Evolutionary conservation across 2,888 invertebrate species (phyloP).

Genomic region (Drosophila limbata): DNA sequence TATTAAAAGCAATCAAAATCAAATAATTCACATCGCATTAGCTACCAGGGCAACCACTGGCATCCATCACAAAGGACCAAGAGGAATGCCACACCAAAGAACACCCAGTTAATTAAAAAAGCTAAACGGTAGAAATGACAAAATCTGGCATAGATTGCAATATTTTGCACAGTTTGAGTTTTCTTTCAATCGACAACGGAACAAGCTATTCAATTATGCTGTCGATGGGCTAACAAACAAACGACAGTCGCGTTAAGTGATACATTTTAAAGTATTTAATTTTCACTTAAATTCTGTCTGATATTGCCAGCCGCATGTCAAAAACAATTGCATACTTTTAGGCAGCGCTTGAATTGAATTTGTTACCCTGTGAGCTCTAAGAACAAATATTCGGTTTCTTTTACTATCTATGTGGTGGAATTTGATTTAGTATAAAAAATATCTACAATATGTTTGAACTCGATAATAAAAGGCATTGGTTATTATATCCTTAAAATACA

Average conservation of each 20-base stretch:
- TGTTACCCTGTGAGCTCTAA: too few relatives aligned
- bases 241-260: conserved; percentile 33
- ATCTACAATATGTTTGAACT: too few relatives aligned
- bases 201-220: conserved; percentile 66
- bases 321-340: conserved; percentile 43
- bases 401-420: too few relatives aligned
- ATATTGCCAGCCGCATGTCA: conserved; percentile 9
- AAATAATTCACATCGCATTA: conserved; percentile 60
- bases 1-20: conserved; percentile 62
- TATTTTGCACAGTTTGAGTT: conserved; percentile 15
- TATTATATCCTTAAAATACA: conserved; percentile 48
- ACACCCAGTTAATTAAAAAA: conserved; percentile 67
- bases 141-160: conserved; percentile 4
- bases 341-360: conserved; percentile 6
- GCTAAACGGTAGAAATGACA: conserved; percentile 28
- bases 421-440: too few relatives aligned
- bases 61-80: background rate
- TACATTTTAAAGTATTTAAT: conserved; percentile 70
- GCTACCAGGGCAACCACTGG: too few relatives aligned
- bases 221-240: conserved; percentile 52
- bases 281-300: conserved; percentile 66
- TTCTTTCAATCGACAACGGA: conserved; percentile 18
- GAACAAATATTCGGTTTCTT: too few relatives aligned
- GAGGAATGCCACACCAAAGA: conserved; percentile 49
- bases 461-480: background rate